Base-by-base conservation (phyloP, 2,113 vertebrate genomes). In the Paraplagusia blochii region DNA sequence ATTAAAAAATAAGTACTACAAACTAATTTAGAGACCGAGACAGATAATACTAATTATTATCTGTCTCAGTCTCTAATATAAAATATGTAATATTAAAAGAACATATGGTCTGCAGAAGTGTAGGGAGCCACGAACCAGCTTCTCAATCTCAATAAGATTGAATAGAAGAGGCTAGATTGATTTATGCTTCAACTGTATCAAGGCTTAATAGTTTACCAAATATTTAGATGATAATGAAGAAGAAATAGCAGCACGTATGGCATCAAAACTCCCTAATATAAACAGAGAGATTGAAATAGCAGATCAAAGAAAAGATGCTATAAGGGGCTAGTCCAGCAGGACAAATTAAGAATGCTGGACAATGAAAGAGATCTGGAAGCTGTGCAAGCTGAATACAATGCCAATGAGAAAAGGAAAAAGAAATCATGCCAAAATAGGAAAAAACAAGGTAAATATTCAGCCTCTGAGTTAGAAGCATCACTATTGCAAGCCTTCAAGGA, bases 311-410 rank as follows among this genome's bases (percentile, higher is more conserved):
- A 44, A 15, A 44, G 42, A 44, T n/a, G n/a, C n/a, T n/a, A n/a
- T n/a, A n/a, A n/a, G n/a, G 42, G n/a, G 42, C 16, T 44, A 5
- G 42, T 8, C 3, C 42, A 44, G 5, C 42, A 44, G 16, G 42
- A 44, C 7, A 44, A 9, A 15, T 44, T 44, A 12, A 44, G 16
- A 15, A 15, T 44, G 14, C 5, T 44, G 42, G 42, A 44, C 1
- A 7, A 44, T 15, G 14, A 44, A 15, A 44, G 42, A 15, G 42
- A 44, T 44, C 1, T 44, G 5, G 42, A 44, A 9, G 42, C 42
- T 9, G 16, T 44, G 42, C 5, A n/a, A 9, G 42, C n/a, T 42
- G 52, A 65, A 56, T 57, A 44, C n/a, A 65, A 46, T n/a, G 34
- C 39, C 4, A 40, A 48, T 40, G 35, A 17, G 53, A 34, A 63